These are phyloP conservation scores for Hemithea aestivaria DNA, from an alignment of 2,888 invertebrate species.

Conservation along the genomic window DNA sequence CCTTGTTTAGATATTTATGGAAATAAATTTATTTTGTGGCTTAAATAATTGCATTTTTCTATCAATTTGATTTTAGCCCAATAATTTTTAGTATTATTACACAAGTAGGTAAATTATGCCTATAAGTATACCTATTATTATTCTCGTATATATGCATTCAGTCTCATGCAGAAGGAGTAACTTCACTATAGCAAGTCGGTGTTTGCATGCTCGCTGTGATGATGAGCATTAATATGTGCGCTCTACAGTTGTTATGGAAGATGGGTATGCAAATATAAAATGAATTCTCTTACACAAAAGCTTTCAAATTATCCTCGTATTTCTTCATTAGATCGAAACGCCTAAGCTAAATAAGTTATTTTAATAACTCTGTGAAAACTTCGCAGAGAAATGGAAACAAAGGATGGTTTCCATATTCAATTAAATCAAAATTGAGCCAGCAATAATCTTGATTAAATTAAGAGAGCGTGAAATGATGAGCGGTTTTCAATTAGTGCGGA, in stretches of 20 bases:
- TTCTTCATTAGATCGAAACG: conserved; percentile 3
- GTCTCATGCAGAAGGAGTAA: too few species aligned
- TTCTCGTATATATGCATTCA: too few species aligned
- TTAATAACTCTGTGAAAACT: conserved; percentile 10
- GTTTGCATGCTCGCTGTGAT: too few species aligned
- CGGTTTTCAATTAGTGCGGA: conserved; percentile 37
- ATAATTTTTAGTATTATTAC: too few species aligned
- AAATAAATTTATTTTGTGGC: conserved; percentile 73
- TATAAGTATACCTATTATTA: too few species aligned
- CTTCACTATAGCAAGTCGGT: too few species aligned
- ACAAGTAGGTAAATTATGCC: background rate
- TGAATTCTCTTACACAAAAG: conserved; percentile 1
- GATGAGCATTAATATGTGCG: too few species aligned
- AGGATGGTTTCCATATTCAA: conserved; percentile 37
- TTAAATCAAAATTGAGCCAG: conserved; percentile 38
- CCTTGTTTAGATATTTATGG: conserved; percentile 68
- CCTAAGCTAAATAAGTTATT: background rate
- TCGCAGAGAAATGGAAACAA: conserved; percentile 19
- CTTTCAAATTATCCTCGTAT: background rate
- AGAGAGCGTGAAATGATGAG: conserved; percentile 35
- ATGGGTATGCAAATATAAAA: too few species aligned
- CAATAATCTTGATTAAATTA: conserved; percentile 45
- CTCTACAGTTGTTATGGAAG: too few species aligned
- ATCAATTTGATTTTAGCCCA: background rate
- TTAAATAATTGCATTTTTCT: conserved; percentile 43